Percentiles rank a stretch among this genome's conserved stretches.
Conservation (phyloP, 1,140 invertebrate species). For the Drosophila murphyi region DNA sequence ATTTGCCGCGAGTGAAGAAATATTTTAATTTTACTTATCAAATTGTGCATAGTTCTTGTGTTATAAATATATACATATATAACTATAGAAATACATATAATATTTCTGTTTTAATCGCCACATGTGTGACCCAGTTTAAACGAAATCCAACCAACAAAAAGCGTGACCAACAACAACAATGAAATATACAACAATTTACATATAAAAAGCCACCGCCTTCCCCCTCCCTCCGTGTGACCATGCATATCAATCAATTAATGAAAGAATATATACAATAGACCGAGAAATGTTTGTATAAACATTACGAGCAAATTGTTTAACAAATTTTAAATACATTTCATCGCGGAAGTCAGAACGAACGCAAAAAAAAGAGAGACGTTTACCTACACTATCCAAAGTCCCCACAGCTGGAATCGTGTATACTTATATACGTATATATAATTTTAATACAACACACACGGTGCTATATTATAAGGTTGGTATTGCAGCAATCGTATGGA, state of each 20-base stretch:
- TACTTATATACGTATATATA: conserved; percentile 16
- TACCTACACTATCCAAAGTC: conserved; percentile 34
- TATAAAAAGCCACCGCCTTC: conserved; percentile 51
- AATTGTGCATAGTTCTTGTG: conserved; percentile 42
- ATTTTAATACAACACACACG: conserved; percentile 7
- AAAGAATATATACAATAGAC: conserved; percentile 59
- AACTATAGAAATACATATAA: conserved; percentile 45
- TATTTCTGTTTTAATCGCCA: conserved; percentile 75
- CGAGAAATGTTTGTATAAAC: conserved; percentile 49
- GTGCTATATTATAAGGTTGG: conserved; percentile 38
- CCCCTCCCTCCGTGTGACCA: conserved; percentile 38
- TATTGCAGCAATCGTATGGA: conserved; percentile 25
- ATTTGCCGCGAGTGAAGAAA: conserved; percentile 42
- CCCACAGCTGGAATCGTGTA: conserved; percentile 29
- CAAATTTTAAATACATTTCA: conserved; percentile 38
- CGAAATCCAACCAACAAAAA: conserved; percentile 28
- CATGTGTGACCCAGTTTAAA: conserved; percentile 75
- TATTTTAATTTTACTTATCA: conserved; percentile 58
- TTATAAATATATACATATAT: conserved; percentile 40
- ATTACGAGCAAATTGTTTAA: conserved; percentile 50
- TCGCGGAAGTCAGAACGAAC: conserved; percentile 59
- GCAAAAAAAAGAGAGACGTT: conserved; percentile 17
- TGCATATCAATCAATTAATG: conserved; percentile 75
- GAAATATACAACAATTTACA: conserved; percentile 67
- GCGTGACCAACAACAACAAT: conserved; percentile 60